Conservation (phyloP, 2,888 invertebrate genomes). For the Lepidochrysops patricia region DNA sequence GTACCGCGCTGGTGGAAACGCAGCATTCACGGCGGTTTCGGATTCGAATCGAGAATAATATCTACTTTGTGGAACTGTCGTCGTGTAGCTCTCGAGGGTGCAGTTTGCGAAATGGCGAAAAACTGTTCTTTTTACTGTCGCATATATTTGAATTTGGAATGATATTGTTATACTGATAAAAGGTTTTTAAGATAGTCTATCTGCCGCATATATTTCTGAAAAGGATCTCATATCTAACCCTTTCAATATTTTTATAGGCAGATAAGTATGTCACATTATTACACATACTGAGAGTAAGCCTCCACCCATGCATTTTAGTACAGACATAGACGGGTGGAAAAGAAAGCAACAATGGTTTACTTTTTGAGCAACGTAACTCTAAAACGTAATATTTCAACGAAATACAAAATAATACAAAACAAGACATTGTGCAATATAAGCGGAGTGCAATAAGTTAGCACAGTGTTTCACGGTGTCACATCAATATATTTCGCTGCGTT, state of each 20-base stretch:
- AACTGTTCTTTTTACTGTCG: not conserved
- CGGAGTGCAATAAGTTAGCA: not conserved
- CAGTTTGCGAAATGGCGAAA: not conserved
- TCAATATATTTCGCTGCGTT: conserved; percentile 23
- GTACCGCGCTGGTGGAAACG: too few species aligned
- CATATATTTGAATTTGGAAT: not conserved
- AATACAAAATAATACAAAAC: not conserved
- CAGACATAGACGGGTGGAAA: too few species aligned
- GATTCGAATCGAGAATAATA: conserved; percentile 4
- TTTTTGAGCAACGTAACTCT: too few species aligned
- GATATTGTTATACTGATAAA: not conserved
- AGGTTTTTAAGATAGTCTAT: not conserved
- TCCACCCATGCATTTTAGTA: too few species aligned
- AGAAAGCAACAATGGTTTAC: too few species aligned
- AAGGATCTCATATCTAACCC: not conserved
- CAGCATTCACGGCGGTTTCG: too few species aligned
- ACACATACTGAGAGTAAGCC: too few species aligned
- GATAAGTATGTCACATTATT: too few species aligned
- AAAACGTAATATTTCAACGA: not conserved
- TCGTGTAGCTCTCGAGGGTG: not conserved
- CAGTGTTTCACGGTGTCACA: conserved; percentile 16
- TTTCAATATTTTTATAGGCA: not conserved
- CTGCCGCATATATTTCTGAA: not conserved
- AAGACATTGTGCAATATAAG: not conserved
- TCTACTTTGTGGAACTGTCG: too few species aligned